phyloP scores from a whole-genome alignment of 2,888 invertebrate genomes.

The Macaria notata region DNA sequence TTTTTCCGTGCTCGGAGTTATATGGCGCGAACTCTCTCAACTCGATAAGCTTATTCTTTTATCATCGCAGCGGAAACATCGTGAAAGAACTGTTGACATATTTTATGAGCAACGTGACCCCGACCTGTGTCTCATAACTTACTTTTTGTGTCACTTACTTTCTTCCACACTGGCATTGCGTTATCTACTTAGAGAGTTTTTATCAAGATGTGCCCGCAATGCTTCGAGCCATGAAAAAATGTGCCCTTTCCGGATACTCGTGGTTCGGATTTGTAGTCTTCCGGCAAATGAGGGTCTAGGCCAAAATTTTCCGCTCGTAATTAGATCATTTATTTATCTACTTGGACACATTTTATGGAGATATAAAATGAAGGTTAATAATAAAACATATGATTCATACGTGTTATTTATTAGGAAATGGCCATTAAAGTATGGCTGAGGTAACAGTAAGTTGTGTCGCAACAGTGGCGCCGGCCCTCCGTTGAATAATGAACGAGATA shows the following conservation, averaged over 20 bases:
- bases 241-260: not conserved
- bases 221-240: slow-evolving; percentile 11
- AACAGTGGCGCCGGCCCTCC: slow-evolving; percentile 39
- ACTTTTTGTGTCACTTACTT: slow-evolving; percentile 26
- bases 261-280: not conserved
- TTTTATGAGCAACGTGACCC: slow-evolving; percentile 20
- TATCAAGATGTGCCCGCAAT: slow-evolving; percentile 19
- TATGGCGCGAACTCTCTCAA: not conserved
- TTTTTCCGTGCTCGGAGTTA: no score
- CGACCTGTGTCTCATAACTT: slow-evolving; percentile 22
- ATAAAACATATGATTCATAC: slow-evolving; percentile 44
- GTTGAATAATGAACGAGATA: slow-evolving; percentile 55
- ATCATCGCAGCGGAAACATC: slow-evolving; percentile 11
- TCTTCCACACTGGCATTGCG: slow-evolving; percentile 13
- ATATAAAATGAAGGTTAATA: slow-evolving; percentile 5
- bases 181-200: slow-evolving; percentile 19
- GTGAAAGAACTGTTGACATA: slow-evolving; percentile 24
- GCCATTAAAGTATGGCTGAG: slow-evolving; percentile 26
- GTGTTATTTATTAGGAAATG: slow-evolving; percentile 23
- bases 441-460: slow-evolving; percentile 43
- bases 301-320: no score
- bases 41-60: slow-evolving; percentile 17
- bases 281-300: no score
- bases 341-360: slow-evolving; percentile 18
- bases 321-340: no score